Percentiles rank a stretch among this genome's conserved stretches.
These are phyloP conservation scores for Eristalis pertinax DNA, from an alignment of 2,888 invertebrate genomes.

Conservation along the genomic window DNA sequence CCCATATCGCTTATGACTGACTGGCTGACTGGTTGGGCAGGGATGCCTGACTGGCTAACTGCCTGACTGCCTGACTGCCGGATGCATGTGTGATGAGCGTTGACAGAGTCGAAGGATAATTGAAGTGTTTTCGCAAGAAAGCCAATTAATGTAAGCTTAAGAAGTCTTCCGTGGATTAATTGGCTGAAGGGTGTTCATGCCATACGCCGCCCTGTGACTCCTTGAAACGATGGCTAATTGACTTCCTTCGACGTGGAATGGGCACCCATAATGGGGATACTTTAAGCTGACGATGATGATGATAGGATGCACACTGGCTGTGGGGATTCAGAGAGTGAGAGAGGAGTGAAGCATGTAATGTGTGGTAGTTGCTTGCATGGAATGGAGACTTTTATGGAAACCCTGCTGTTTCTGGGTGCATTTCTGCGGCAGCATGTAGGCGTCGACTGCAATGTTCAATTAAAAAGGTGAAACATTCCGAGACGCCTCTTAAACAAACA, in stretches of 20 bases:
- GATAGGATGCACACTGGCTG: conserved; percentile 33
- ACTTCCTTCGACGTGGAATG: conserved; percentile 10
- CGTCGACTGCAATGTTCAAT: too few relatives aligned
- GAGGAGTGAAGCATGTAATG: conserved; percentile 21
- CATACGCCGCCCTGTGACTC: conserved; percentile 15
- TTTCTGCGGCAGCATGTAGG: too few relatives aligned
- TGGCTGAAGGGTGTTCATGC: conserved; percentile 63
- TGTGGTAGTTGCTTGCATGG: neutral
- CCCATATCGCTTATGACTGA: conserved; percentile 44
- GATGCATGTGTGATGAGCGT: conserved; percentile 37
- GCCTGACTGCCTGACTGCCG: conserved; percentile 36
- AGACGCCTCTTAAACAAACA: too few relatives aligned
- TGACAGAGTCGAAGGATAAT: conserved; percentile 46
- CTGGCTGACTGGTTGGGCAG: conserved; percentile 36
- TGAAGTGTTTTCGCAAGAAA: conserved; percentile 67
- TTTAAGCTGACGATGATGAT: neutral
- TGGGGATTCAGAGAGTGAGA: conserved; percentile 12
- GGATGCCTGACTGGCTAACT: neutral
- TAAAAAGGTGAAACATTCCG: too few relatives aligned
- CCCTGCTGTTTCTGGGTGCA: too few relatives aligned
- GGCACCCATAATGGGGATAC: conserved; percentile 9
- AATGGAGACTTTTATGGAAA: neutral
- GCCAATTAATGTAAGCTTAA: conserved; percentile 62
- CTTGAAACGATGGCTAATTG: conserved; percentile 40
- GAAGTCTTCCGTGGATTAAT: conserved; percentile 64